phyloP scores from a whole-genome alignment of 2,888 invertebrate species.

The Macropis europaea region DNA sequence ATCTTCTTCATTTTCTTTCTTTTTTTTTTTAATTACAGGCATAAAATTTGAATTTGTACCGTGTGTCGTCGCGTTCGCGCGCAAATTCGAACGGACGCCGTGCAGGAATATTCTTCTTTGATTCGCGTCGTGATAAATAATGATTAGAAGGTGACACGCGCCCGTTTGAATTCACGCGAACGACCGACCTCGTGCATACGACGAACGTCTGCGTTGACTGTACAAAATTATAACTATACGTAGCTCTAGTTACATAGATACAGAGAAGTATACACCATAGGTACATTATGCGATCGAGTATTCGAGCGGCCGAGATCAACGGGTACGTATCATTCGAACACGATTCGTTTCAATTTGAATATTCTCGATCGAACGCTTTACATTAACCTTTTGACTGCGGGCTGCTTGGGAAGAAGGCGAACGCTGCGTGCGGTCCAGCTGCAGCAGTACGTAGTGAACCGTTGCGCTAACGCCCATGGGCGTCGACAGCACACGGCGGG shows the following conservation, averaged over 20 bases:
- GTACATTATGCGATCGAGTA: slow-evolving; percentile 44
- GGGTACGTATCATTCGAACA: too few relatives aligned
- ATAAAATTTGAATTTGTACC: slow-evolving; percentile 79
- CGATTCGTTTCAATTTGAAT: too few relatives aligned
- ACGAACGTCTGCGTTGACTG: slow-evolving; percentile 48
- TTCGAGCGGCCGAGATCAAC: slow-evolving; percentile 10
- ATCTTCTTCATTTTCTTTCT: slow-evolving; percentile 1
- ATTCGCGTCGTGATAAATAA: not conserved
- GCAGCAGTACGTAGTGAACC: too few relatives aligned
- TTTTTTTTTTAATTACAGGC: slow-evolving; percentile 50
- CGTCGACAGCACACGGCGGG: too few relatives aligned
- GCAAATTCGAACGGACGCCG: slow-evolving; percentile 51
- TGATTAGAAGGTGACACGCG: slow-evolving; percentile 14
- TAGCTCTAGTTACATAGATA: slow-evolving; percentile 64
- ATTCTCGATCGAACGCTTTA: too few relatives aligned
- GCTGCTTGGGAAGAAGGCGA: too few relatives aligned
- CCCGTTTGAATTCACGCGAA: slow-evolving; percentile 51
- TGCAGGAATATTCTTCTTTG: not conserved
- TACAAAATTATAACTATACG: slow-evolving; percentile 69
- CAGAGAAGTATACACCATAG: slow-evolving; percentile 65
- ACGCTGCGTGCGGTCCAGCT: too few relatives aligned
- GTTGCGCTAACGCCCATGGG: too few relatives aligned
- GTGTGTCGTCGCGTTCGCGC: slow-evolving; percentile 67
- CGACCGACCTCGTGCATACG: slow-evolving; percentile 47
- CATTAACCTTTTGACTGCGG: too few relatives aligned